Conservation (phyloP, 1,140 invertebrate species). For the Nasonia vitripennis region DNA sequence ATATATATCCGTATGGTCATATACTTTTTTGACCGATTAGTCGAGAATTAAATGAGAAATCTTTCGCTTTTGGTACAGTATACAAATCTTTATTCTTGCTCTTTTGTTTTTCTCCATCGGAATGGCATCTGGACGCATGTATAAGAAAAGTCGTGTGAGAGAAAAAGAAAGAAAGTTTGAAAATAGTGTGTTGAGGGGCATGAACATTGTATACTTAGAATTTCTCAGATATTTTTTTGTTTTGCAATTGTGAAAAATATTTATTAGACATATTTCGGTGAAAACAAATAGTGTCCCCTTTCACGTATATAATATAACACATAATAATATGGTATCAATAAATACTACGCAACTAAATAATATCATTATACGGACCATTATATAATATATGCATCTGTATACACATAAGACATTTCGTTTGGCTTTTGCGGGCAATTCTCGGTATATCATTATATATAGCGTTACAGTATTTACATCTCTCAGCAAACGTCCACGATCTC, state of each 20-base stretch:
- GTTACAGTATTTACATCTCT: conserved; percentile 70
- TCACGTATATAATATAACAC: conserved; percentile 54
- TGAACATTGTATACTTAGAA: conserved; percentile 31
- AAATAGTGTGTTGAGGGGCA: conserved; percentile 10
- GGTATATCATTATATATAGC: conserved; percentile 58
- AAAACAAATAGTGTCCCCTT: conserved; percentile 60
- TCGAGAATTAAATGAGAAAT: not conserved
- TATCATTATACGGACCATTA: conserved; percentile 59
- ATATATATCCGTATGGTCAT: not conserved
- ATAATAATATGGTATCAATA: conserved; percentile 66
- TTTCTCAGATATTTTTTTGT: conserved; percentile 4
- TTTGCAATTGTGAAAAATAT: conserved; percentile 66
- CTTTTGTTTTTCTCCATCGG: not conserved
- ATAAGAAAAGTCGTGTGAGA: conserved; percentile 35
- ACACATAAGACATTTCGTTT: conserved; percentile 62
- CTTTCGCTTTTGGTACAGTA: not conserved
- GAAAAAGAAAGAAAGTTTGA: conserved; percentile 23
- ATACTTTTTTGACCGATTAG: not conserved
- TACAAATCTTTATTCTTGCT: conserved; percentile 36
- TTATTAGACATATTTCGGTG: conserved; percentile 64
- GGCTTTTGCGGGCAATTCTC: conserved; percentile 64
- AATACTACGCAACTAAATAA: conserved; percentile 70
- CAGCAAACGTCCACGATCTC: conserved; percentile 62
- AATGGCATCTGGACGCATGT: not conserved
- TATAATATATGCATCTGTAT: conserved; percentile 53